Evolutionary conservation across 2,888 invertebrate species (phyloP), one percentile per base, ranked within the genome.

Genomic region (Argyra leucocephala): DNA sequence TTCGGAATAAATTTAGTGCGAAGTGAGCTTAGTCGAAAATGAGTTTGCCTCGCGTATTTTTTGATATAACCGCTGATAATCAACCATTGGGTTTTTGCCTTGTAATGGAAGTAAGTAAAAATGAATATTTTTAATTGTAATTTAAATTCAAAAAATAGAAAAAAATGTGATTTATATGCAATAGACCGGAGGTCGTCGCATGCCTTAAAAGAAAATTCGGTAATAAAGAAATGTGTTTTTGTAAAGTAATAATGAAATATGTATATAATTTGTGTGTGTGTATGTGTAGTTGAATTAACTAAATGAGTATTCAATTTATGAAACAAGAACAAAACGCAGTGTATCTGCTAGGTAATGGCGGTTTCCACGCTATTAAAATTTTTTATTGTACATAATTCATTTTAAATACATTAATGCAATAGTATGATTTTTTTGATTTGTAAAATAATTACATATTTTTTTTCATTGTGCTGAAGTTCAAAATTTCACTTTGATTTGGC

Each of bases 1-100:
- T n/a, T n/a, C n/a, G n/a, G n/a, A n/a, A n/a, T n/a, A n/a, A n/a
- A n/a, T n/a, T n/a, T n/a, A n/a, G n/a, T n/a, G n/a, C n/a, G n/a
- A n/a, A n/a, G n/a, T n/a, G n/a, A n/a, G n/a, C n/a, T n/a, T n/a
- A n/a, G n/a, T 83, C 71, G 69, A 85, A 86, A 81, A 92, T 92
- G 92, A 84, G 86, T 82, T 84, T 90, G 74, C 92, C 93, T 78
- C 85, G 86, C 81, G 94, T 94, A 73, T 96, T 83, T 82, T 91
- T 97, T 75, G 95, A 96, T 80, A 89, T 96, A 83, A 81, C 86
- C 73, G 91, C 91, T 72, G 93, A 93, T 80, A 87, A 86, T 67
- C 80, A 85, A 72, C 81, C 85, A 61, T 82, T 92, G 70, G 96
- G 96, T 72, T n/a, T n/a, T n/a, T 87, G 93, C 74, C 90, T 96